Percentiles rank a stretch among this genome's conserved stretches.
Conservation (phyloP, 2,797 vertebrate genomes). For the Takifugu rubripes region DNA sequence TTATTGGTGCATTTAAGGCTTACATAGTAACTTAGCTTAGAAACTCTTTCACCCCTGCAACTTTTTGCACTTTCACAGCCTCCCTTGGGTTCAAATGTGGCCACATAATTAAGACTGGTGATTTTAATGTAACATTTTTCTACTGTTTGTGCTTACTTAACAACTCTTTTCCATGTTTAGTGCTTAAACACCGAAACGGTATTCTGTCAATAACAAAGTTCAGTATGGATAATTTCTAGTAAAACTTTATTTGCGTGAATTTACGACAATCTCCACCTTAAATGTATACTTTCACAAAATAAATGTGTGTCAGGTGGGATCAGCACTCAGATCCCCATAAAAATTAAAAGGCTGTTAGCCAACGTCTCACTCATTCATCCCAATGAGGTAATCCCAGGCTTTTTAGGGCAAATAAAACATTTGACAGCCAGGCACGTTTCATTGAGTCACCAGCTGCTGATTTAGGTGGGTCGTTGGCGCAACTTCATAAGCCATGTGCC, state of each 20-base stretch:
- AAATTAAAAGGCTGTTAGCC: background rate
- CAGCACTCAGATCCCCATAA: too few relatives aligned
- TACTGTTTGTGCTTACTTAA: constrained; percentile 10
- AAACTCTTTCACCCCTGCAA: constrained; percentile 54
- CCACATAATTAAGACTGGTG: constrained; percentile 43
- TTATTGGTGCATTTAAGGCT: constrained; percentile 70
- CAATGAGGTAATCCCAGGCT: constrained; percentile 66
- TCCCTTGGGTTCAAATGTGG: constrained; percentile 45
- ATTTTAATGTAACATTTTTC: constrained; percentile 33
- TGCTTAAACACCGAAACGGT: too few relatives aligned
- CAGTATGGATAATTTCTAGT: too few relatives aligned
- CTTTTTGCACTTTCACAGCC: constrained; percentile 54
- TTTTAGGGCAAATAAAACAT: constrained; percentile 71
- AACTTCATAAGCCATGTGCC: constrained; percentile 41
- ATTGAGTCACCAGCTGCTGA: constrained; percentile 63
- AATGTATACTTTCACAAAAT: too few relatives aligned
- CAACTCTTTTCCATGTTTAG: too few relatives aligned
- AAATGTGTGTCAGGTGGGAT: too few relatives aligned
- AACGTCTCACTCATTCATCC: constrained; percentile 72
- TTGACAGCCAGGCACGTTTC: constrained; percentile 61
- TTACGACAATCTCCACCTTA: too few relatives aligned
- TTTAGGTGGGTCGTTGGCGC: constrained; percentile 65
- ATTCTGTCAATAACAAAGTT: too few relatives aligned
- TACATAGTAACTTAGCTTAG: constrained; percentile 58
- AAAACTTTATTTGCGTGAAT: too few relatives aligned